Conservation (phyloP, 2,113 vertebrate genomes). For the Bostrychus sinensis region DNA sequence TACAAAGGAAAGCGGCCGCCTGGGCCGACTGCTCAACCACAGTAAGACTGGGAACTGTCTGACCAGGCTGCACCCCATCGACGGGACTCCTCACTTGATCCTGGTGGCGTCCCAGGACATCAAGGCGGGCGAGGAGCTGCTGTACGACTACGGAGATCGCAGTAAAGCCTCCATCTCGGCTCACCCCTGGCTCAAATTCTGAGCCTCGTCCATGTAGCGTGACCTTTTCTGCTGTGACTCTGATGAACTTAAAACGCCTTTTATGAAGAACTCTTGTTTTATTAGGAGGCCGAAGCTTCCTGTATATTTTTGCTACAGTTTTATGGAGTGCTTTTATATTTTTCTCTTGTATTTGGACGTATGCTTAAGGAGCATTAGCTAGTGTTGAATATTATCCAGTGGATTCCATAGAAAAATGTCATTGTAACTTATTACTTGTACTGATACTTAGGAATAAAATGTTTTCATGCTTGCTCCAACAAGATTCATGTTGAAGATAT, state of each 20-base stretch:
- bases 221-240: no score
- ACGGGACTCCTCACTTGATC: conserved; percentile 91
- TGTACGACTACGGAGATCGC: conserved; percentile 95
- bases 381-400: conserved; percentile 6
- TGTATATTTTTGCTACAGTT: conserved; percentile 65
- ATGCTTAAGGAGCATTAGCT: conserved; percentile 10
- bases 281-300: conserved; percentile 67
- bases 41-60: conserved; percentile 96
- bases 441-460: conserved; percentile 57
- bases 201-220: no score
- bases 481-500: background rate
- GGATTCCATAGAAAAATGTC: conserved; percentile 26
- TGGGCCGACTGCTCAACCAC: conserved; percentile 94
- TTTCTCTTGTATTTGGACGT: conserved; percentile 23
- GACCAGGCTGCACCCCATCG: conserved; percentile 90
- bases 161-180: conserved; percentile 89
- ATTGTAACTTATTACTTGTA: conserved; percentile 55
- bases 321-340: conserved; percentile 50
- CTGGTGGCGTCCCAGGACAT: conserved; percentile 91
- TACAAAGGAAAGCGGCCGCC: conserved; percentile 87
- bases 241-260: conserved; percentile 8
- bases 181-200: conserved; percentile 77
- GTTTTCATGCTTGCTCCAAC: conserved; percentile 19
- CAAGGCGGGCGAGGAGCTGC: conserved; percentile 87
- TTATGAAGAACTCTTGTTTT: conserved; percentile 55